Evolutionary conservation across 2,113 vertebrate species (phyloP).

Genomic region (Chrysochloris asiatica): DNA sequence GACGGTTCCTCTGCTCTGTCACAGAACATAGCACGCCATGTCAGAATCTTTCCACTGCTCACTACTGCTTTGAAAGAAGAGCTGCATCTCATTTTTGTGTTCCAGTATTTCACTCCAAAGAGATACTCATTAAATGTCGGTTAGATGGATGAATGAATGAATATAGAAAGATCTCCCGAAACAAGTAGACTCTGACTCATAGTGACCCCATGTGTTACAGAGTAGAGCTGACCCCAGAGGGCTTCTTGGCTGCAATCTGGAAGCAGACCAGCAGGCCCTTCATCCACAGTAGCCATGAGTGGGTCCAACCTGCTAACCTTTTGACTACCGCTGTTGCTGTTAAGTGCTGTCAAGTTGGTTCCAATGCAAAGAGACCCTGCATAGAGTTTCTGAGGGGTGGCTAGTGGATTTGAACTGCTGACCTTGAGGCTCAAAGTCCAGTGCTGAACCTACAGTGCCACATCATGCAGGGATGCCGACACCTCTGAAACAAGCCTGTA

Average conservation of each 20-base stretch:
- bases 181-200: neutral
- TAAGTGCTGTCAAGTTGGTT: too few species aligned
- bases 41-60: neutral
- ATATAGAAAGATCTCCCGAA: neutral
- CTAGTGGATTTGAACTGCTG: too few species aligned
- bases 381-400: too few species aligned
- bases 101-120: neutral
- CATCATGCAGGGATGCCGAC: too few species aligned
- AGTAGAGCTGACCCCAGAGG: neutral
- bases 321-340: too few species aligned
- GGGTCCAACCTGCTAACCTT: too few species aligned
- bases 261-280: neutral
- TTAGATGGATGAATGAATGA: neutral
- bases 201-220: neutral
- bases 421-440: too few species aligned
- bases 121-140: constrained; percentile 6
- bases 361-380: too few species aligned
- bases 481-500: neutral
- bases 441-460: too few species aligned
- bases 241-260: neutral
- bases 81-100: neutral
- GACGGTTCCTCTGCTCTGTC: too few species aligned
- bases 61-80: neutral
- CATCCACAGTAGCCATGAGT: neutral
- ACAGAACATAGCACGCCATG: fast-evolving